Conservation (phyloP, 2,113 vertebrate species). For the Lagopus muta region DNA sequence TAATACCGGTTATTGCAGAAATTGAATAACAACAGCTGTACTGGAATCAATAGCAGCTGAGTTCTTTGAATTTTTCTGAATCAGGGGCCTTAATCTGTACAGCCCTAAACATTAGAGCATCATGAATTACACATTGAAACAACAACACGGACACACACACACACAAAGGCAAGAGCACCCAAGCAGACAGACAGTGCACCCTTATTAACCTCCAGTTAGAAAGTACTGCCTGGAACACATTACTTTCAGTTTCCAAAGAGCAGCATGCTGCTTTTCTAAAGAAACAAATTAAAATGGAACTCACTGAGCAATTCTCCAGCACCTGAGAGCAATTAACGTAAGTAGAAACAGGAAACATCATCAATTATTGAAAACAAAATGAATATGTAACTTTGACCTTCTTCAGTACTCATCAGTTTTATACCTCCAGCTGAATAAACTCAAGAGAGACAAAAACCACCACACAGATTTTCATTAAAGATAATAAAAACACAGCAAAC, state of each 20-base stretch:
- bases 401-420: constrained; percentile 67
- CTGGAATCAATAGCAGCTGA: neutral
- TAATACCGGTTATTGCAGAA: neutral
- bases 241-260: constrained; percentile 49
- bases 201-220: constrained; percentile 69
- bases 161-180: neutral
- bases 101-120: neutral
- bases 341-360: constrained; percentile 74
- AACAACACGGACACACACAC: neutral
- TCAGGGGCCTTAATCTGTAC: neutral
- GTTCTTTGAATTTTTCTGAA: neutral
- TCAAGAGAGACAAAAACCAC: constrained; percentile 44
- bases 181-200: neutral
- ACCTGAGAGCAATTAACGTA: constrained; percentile 81
- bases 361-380: constrained; percentile 83
- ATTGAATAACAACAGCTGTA: neutral
- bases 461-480: neutral
- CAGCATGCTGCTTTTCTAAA: constrained; percentile 51
- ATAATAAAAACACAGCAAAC: neutral
- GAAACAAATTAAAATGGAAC: constrained; percentile 72
- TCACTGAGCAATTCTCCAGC: constrained; percentile 68
- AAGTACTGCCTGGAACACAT: constrained; percentile 7
- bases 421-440: constrained; percentile 67
- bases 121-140: neutral
- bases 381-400: constrained; percentile 77